Evolutionary conservation across 2,797 vertebrate species (phyloP).

Genomic region (Nannoperca obscura): DNA sequence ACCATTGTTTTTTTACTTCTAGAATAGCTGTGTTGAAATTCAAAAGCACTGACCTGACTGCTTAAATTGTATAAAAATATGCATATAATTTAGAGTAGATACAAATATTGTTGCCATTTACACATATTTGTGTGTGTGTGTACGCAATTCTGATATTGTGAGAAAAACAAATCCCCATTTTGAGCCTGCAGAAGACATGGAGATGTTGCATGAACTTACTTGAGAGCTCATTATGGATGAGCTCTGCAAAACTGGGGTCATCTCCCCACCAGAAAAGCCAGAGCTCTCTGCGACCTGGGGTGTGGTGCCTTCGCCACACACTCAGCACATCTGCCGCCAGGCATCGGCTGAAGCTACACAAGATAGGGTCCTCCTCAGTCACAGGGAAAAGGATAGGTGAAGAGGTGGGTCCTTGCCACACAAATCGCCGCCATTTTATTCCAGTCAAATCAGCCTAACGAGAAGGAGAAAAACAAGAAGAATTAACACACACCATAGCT

Average conservation of each 20-base stretch:
- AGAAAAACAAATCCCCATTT: neutral
- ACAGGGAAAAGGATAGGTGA: slow-evolving; percentile 98
- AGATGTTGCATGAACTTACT: slow-evolving; percentile 84
- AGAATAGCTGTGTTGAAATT: neutral
- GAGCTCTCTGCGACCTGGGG: slow-evolving; percentile 95
- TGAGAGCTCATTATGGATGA: slow-evolving; percentile 97
- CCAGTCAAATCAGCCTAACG: slow-evolving; percentile 97
- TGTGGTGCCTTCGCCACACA: slow-evolving; percentile 97
- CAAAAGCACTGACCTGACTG: neutral
- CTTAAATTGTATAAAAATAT: neutral
- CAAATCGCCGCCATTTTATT: slow-evolving; percentile 99
- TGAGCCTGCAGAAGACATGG: neutral
- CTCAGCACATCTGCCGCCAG: slow-evolving; percentile 96
- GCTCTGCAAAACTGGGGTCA: slow-evolving; percentile 96
- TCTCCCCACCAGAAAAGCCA: slow-evolving; percentile 99
- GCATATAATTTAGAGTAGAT: neutral
- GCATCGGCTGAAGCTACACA: slow-evolving; percentile 99
- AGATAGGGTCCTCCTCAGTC: slow-evolving; percentile 98
- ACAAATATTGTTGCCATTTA: neutral
- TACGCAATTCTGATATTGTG: neutral
- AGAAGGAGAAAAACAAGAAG: slow-evolving; percentile 51
- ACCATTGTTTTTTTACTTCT: neutral
- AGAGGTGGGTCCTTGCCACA: slow-evolving; percentile 98
- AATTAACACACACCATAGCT: slow-evolving; percentile 8
- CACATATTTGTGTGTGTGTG: neutral